These are phyloP conservation scores for Achroia grisella DNA, from an alignment of 1,140 invertebrate species.

Conservation along the genomic window DNA sequence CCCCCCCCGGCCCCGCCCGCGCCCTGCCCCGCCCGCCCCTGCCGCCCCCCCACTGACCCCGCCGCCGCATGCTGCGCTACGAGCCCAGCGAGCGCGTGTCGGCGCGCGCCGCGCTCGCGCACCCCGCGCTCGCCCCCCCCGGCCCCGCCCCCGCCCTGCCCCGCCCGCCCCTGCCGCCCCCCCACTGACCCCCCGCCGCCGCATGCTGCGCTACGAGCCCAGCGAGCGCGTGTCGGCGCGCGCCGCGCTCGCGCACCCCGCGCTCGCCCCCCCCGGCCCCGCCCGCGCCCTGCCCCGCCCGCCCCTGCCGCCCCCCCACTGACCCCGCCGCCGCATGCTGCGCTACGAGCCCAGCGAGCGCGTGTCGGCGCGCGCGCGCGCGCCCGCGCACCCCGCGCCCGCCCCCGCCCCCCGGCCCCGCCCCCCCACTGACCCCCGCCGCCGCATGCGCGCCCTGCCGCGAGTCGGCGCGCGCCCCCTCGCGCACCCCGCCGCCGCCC, in stretches of 20 bases:
- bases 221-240: slow-evolving; percentile 41
- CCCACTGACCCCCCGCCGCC: slow-evolving; percentile 10
- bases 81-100: slow-evolving; percentile 42
- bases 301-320: slow-evolving; percentile 31
- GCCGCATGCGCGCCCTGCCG: not conserved
- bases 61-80: slow-evolving; percentile 34
- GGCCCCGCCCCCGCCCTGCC: slow-evolving; percentile 23
- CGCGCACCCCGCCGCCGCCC: slow-evolving; percentile 17
- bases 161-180: slow-evolving; percentile 13
- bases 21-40: slow-evolving; percentile 15
- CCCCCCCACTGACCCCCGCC: too few relatives aligned
- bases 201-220: slow-evolving; percentile 48
- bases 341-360: slow-evolving; percentile 47
- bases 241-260: slow-evolving; percentile 23
- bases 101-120: slow-evolving; percentile 24
- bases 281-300: slow-evolving; percentile 16
- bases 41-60: slow-evolving; percentile 20
- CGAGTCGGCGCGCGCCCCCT: too few relatives aligned
- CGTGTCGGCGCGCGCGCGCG: slow-evolving; percentile 26
- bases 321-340: slow-evolving; percentile 25
- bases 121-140: too few relatives aligned
- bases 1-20: too few relatives aligned
- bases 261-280: too few relatives aligned
- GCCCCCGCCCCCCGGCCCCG: not conserved
- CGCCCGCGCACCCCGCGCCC: slow-evolving; percentile 3